A percentile compares a stretch with the other conserved stretches of the same genome.
Evolutionary conservation across 2,113 vertebrate species (phyloP).

Genomic region (Axis porcinus): DNA sequence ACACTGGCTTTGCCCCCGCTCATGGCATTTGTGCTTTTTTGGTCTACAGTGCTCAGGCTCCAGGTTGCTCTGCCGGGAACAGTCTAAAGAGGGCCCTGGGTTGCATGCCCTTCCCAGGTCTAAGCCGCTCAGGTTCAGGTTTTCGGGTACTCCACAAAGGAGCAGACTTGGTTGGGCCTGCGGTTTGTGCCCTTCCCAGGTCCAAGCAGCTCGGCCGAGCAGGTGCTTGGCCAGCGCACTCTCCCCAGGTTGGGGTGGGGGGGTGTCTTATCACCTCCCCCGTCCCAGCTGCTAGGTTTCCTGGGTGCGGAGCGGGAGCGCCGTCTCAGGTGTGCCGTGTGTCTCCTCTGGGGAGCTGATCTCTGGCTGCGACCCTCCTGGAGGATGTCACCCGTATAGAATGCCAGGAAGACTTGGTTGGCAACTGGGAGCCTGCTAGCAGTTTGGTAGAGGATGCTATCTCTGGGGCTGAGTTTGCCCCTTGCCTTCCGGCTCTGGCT

Average conservation of each 20-base stretch:
- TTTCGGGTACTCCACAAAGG: neutral
- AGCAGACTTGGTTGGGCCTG: neutral
- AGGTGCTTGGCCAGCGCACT: neutral
- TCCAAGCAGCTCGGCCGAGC: neutral
- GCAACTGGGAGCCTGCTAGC: neutral
- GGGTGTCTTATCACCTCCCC: neutral
- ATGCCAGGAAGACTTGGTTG: neutral
- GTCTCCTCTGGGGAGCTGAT: neutral
- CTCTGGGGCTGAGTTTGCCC: neutral
- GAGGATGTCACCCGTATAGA: neutral
- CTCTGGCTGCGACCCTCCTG: neutral
- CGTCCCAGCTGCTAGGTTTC: neutral
- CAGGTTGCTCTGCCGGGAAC: neutral
- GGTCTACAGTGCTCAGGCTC: rapidly evolving
- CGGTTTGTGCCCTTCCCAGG: neutral
- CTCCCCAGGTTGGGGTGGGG: rapidly evolving
- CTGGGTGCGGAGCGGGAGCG: neutral
- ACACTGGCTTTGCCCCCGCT: neutral
- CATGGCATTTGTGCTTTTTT: rapidly evolving
- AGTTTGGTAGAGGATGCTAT: neutral
- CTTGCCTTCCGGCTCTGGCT: neutral
- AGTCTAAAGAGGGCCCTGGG: neutral
- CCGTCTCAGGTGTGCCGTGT: rapidly evolving
- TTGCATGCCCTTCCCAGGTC: neutral
- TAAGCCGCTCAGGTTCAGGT: neutral